Conservation (phyloP, 2,797 vertebrate species). For the Rousettus madagascariensis region DNA sequence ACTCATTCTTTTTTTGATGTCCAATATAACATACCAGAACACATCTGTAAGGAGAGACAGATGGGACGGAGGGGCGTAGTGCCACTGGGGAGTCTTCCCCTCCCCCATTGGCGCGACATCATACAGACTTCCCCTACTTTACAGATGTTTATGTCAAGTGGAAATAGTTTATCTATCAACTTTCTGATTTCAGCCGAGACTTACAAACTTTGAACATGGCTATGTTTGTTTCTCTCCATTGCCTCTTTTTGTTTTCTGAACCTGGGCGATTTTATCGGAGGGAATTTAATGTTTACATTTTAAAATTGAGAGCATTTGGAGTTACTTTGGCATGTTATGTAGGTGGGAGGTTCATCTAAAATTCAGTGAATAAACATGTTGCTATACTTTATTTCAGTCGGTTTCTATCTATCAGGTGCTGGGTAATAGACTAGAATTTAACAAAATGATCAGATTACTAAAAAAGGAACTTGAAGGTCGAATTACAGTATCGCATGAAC, state of each 20-base stretch:
- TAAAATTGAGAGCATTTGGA: background rate
- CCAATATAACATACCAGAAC: background rate
- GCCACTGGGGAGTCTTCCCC: background rate
- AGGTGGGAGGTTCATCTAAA: background rate
- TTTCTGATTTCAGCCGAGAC: background rate
- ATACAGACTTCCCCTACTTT: background rate
- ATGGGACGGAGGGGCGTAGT: background rate
- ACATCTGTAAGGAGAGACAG: background rate
- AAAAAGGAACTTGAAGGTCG: background rate
- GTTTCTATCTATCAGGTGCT: background rate
- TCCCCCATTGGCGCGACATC: background rate
- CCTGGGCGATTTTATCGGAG: background rate
- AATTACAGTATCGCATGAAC: background rate
- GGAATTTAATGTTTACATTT: background rate
- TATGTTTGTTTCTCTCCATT: slow-evolving; percentile 19
- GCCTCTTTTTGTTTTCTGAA: background rate
- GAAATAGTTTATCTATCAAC: slow-evolving; percentile 11
- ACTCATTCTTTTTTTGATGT: background rate
- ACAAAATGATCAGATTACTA: background rate
- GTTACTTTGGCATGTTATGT: background rate
- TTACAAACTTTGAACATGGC: background rate
- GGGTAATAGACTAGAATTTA: slow-evolving; percentile 26
- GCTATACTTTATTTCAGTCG: slow-evolving; percentile 1
- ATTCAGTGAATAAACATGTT: background rate
- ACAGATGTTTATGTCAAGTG: background rate